Percentiles rank a stretch among this genome's conserved stretches.
phyloP scores from a whole-genome alignment of 2,888 invertebrate genomes.

The Subacronicta megacephala region DNA sequence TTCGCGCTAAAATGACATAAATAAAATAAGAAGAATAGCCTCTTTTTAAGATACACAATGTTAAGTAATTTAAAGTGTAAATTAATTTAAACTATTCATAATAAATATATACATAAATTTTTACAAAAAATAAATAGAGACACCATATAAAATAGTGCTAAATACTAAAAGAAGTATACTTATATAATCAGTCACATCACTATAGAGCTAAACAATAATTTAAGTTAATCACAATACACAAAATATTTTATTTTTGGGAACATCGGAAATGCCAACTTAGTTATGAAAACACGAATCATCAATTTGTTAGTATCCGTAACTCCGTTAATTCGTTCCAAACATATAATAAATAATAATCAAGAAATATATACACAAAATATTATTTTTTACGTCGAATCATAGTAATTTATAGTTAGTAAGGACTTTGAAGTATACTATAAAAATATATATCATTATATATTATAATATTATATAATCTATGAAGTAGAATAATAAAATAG shows the following conservation, averaged over 20 bases:
- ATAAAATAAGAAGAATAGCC: too few relatives aligned
- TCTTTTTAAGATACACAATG: too few relatives aligned
- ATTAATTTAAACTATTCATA: too few relatives aligned
- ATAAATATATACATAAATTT: constrained; percentile 4
- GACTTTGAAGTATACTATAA: constrained; percentile 14
- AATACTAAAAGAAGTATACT: constrained; percentile 2
- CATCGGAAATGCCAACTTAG: constrained; percentile 48
- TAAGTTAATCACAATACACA: constrained; percentile 74
- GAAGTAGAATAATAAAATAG: too few relatives aligned
- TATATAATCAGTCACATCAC: constrained; percentile 36
- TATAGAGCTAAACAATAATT: constrained; percentile 47
- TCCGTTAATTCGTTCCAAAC: constrained; percentile 37
- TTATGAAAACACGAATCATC: constrained; percentile 44
- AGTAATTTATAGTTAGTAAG: constrained; percentile 22
- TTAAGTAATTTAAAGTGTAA: too few relatives aligned
- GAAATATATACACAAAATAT: constrained; percentile 8
- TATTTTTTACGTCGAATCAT: constrained; percentile 6
- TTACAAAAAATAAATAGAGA: neutral
- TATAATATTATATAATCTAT: constrained; percentile 7
- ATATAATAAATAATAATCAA: constrained; percentile 19
- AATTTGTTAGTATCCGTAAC: constrained; percentile 48
- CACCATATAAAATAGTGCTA: neutral
- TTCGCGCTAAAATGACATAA: too few relatives aligned
- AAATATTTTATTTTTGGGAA: constrained; percentile 53
- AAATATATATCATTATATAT: neutral